Evolutionary conservation across 2,113 vertebrate genomes (phyloP).

Genomic region (Callopanchax toddi): DNA sequence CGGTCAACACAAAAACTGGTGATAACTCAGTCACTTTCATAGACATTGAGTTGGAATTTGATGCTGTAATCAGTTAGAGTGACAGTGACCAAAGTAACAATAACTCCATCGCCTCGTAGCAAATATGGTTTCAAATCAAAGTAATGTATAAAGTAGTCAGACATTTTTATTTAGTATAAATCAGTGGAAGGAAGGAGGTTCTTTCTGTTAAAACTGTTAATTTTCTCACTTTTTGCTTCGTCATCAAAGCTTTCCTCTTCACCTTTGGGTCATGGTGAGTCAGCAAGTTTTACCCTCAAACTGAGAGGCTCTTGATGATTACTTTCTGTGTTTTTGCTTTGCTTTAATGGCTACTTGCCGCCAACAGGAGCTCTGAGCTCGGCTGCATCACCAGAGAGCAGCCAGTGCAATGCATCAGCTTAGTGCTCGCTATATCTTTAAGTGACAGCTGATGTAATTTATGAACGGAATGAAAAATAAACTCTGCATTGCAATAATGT

Average conservation of each 20-base stretch:
- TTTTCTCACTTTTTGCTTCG: constrained; percentile 28
- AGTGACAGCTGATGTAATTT: constrained; percentile 73
- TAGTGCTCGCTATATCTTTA: constrained; percentile 51
- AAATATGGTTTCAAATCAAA: too few relatives aligned
- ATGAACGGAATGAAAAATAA: constrained; percentile 69
- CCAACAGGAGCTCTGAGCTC: constrained; percentile 37
- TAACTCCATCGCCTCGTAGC: too few relatives aligned
- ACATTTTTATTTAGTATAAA: too few relatives aligned
- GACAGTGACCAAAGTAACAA: too few relatives aligned
- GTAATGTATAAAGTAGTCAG: too few relatives aligned
- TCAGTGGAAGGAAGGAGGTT: too few relatives aligned
- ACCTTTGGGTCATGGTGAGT: constrained; percentile 48
- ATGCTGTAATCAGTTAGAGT: too few relatives aligned
- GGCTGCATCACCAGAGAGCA: constrained; percentile 42
- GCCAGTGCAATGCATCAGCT: constrained; percentile 52
- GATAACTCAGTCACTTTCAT: too few relatives aligned
- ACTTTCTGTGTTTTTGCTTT: constrained; percentile 35
- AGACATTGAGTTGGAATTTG: too few relatives aligned
- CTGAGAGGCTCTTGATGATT: constrained; percentile 58
- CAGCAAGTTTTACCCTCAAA: constrained; percentile 51
- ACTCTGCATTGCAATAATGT: constrained; percentile 63
- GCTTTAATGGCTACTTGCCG: constrained; percentile 53
- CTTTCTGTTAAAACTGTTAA: neutral
- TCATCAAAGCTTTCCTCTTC: constrained; percentile 39
- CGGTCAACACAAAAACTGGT: too few relatives aligned